Evolutionary conservation across 2,113 vertebrate genomes (phyloP).

Genomic region (Triplophysa rosa): DNA sequence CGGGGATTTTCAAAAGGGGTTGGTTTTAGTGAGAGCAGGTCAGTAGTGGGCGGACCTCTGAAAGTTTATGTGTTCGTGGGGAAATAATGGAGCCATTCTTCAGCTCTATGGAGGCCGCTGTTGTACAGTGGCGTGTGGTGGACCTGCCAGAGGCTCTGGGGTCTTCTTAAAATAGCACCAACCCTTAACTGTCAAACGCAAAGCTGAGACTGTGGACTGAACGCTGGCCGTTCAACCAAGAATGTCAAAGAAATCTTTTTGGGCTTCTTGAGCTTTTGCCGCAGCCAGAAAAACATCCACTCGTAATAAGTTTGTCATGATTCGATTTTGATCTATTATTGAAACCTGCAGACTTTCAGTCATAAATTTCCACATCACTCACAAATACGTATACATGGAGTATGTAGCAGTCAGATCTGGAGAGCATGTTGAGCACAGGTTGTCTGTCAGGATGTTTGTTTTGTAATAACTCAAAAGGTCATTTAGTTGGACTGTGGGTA

Average conservation of each 20-base stretch:
- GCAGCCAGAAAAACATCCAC: slow-evolving; percentile 1
- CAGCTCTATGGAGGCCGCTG: slow-evolving; percentile 57
- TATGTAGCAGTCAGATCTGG: neutral
- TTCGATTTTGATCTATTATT: slow-evolving; percentile 11
- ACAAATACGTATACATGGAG: neutral
- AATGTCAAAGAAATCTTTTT: slow-evolving; percentile 14
- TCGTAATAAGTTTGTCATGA: neutral
- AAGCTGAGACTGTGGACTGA: slow-evolving; percentile 16
- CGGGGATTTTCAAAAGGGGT: slow-evolving; percentile 43
- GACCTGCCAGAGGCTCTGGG: slow-evolving; percentile 61
- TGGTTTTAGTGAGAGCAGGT: slow-evolving; percentile 47
- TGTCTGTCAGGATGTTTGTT: slow-evolving; percentile 62
- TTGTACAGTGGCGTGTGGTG: slow-evolving; percentile 60
- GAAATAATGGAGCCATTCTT: slow-evolving; percentile 78
- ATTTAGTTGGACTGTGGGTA: slow-evolving; percentile 73
- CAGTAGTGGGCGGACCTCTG: slow-evolving; percentile 50
- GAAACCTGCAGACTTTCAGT: slow-evolving; percentile 13
- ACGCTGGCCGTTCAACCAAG: slow-evolving; percentile 13
- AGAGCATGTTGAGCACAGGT: slow-evolving; percentile 43
- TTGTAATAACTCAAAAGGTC: slow-evolving; percentile 75
- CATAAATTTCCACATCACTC: neutral
- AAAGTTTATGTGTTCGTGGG: slow-evolving; percentile 54
- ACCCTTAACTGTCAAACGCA: slow-evolving; percentile 39
- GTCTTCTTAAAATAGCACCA: slow-evolving; percentile 54
- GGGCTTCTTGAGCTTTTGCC: neutral